phyloP scores from a whole-genome alignment of 2,113 vertebrate genomes.

The Phyllopteryx taeniolatus region DNA sequence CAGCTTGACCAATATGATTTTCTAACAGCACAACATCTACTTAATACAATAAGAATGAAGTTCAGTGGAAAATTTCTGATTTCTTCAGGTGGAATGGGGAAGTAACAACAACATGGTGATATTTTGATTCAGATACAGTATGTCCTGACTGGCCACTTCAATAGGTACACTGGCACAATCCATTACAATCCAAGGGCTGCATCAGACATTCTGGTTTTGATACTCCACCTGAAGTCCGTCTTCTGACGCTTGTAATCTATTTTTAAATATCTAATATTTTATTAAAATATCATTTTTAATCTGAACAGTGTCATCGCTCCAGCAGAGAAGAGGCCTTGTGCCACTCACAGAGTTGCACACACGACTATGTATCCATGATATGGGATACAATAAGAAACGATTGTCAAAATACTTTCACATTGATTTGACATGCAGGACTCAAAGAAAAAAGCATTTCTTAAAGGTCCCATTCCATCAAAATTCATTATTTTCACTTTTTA shows the following conservation, averaged over 20 bases:
- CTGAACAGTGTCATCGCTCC: not conserved
- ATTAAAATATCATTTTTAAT: not conserved
- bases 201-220: not conserved
- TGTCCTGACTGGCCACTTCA: too few relatives aligned
- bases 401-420: too few relatives aligned
- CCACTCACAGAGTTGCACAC: not conserved
- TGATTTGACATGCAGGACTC: too few relatives aligned
- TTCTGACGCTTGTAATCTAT: not conserved
- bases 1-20: too few relatives aligned
- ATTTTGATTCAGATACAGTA: too few relatives aligned
- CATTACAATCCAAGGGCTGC: not conserved
- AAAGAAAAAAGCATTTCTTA: too few relatives aligned
- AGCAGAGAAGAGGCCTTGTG: not conserved
- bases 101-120: too few relatives aligned
- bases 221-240: not conserved
- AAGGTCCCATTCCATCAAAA: not conserved
- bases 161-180: too few relatives aligned
- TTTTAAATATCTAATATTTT: not conserved
- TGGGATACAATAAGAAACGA: not conserved
- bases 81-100: too few relatives aligned
- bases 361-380: not conserved
- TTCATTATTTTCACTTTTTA: not conserved
- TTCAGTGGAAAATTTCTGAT: too few relatives aligned
- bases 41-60: too few relatives aligned
- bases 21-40: too few relatives aligned